Conservation (phyloP, 2,888 invertebrate species). For the Cephus sareptanus region DNA sequence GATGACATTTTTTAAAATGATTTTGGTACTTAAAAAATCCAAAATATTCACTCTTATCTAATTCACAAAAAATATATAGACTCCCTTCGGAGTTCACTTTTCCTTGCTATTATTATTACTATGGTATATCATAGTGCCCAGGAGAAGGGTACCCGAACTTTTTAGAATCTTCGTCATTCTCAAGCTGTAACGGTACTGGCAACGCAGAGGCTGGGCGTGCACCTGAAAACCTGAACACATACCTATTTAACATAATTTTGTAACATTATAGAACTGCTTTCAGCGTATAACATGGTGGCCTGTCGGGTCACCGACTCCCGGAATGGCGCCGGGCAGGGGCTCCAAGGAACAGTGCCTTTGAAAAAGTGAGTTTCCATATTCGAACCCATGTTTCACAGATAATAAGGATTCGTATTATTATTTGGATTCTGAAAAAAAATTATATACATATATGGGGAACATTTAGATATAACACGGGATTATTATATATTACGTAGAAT, state of each 20-base stretch:
- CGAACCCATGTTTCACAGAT: not conserved
- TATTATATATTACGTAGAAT: not conserved
- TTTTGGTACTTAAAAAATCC: not conserved
- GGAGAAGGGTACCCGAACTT: not conserved
- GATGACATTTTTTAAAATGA: not conserved
- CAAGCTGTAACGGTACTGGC: slow-evolving; percentile 25
- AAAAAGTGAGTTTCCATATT: slow-evolving; percentile 85
- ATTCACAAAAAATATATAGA: not conserved
- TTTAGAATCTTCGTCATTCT: not conserved
- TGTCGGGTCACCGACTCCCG: slow-evolving; percentile 94
- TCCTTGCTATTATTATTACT: not conserved
- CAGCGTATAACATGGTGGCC: slow-evolving; percentile 99
- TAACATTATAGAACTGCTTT: slow-evolving; percentile 71
- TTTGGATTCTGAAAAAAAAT: not conserved
- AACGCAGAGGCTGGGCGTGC: slow-evolving; percentile 48
- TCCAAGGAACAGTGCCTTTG: slow-evolving; percentile 95
- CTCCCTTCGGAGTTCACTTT: not conserved
- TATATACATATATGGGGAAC: not conserved
- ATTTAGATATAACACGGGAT: not conserved
- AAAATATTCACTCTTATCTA: not conserved
- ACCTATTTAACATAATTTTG: slow-evolving; percentile 54
- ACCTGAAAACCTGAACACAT: slow-evolving; percentile 36
- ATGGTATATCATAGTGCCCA: not conserved
- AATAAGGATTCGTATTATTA: not conserved
- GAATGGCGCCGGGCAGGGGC: slow-evolving; percentile 80